A percentile compares a stretch with the other conserved stretches of the same genome.
phyloP scores from a whole-genome alignment of 2,113 vertebrate species.

The Anser brachyrhynchus region DNA sequence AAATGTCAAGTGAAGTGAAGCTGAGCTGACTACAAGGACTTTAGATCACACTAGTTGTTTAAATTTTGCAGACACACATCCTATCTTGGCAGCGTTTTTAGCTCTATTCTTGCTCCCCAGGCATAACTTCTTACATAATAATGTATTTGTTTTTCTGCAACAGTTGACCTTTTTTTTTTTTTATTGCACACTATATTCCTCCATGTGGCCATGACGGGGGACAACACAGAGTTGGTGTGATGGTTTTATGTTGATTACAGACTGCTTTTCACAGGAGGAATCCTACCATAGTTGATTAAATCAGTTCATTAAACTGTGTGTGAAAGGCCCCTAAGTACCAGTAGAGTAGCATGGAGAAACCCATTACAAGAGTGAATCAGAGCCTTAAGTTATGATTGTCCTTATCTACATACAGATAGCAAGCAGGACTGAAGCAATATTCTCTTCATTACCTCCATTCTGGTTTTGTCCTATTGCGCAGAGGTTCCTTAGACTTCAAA shows the following conservation, averaged over 20 bases:
- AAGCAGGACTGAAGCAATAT: neutral
- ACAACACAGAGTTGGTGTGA: neutral
- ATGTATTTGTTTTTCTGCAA: neutral
- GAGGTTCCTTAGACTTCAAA: neutral
- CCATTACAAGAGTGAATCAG: neutral
- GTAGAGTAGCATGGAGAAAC: neutral
- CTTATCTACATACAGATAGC: neutral
- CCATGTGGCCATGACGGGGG: neutral
- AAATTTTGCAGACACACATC: neutral
- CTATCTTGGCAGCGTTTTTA: neutral
- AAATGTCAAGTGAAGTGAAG: neutral
- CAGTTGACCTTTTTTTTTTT: neutral
- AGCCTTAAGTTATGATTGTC: neutral
- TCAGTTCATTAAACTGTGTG: neutral
- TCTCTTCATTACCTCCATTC: neutral
- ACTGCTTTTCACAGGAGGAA: neutral
- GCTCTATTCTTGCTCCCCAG: neutral
- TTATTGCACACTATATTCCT: neutral
- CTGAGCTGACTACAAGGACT: neutral
- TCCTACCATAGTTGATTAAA: neutral
- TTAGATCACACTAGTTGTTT: neutral
- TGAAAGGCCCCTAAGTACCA: neutral
- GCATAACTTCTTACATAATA: neutral
- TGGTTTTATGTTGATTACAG: neutral
- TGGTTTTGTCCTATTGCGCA: neutral